A percentile compares a stretch with the other conserved stretches of the same genome.
Evolutionary conservation across 2,888 invertebrate genomes (phyloP).

Genomic region (Sarcophaga caerulescens): DNA sequence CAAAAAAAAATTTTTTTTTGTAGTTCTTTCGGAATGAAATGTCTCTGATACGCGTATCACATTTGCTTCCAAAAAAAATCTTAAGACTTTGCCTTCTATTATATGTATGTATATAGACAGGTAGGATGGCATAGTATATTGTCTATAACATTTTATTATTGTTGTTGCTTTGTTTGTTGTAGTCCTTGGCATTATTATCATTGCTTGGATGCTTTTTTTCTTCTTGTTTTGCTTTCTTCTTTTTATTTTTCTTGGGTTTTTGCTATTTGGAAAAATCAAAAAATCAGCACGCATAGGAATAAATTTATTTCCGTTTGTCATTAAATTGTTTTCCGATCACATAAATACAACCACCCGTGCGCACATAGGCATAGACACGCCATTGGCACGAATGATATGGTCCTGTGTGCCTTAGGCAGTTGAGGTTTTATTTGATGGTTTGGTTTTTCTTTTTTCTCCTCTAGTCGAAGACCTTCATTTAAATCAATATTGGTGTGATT

Average conservation of each 20-base stretch:
- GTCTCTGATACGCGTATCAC: too few relatives aligned
- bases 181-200: neutral
- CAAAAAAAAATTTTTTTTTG: too few relatives aligned
- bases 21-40: too few relatives aligned
- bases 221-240: slow-evolving; percentile 66
- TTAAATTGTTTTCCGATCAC: slow-evolving; percentile 79
- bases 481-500: slow-evolving; percentile 65
- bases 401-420: neutral
- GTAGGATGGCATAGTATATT: neutral
- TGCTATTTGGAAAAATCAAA: slow-evolving; percentile 73
- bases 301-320: slow-evolving; percentile 80
- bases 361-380: neutral
- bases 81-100: slow-evolving; percentile 33
- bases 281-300: slow-evolving; percentile 67
- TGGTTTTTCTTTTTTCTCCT: neutral
- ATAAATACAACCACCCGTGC: slow-evolving; percentile 24
- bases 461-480: slow-evolving; percentile 25
- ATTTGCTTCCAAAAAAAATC: neutral
- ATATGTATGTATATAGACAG: too few relatives aligned
- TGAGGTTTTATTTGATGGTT: neutral
- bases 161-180: neutral
- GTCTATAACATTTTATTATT: neutral
- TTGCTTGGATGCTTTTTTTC: neutral
- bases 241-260: slow-evolving; percentile 73
- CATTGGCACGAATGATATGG: neutral